Conservation (phyloP, 2,888 invertebrate genomes). For the Linnaemya vulpina region DNA sequence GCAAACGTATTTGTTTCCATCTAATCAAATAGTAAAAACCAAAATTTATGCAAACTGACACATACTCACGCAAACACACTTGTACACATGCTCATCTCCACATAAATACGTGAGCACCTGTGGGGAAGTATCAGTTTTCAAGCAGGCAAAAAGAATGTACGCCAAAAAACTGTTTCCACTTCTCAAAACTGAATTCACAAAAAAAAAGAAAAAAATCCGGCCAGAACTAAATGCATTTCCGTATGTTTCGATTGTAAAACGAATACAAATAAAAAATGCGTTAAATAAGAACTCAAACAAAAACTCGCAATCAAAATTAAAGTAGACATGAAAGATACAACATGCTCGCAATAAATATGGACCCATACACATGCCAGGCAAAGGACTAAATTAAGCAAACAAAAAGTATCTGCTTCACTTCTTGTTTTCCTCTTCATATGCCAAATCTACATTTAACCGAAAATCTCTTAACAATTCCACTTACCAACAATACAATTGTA, state of each 20-base stretch:
- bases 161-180: constrained; percentile 7
- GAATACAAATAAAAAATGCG: constrained; percentile 1
- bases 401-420: constrained; percentile 6
- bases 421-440: neutral
- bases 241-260: constrained; percentile 47
- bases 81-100: neutral
- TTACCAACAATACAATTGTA: constrained; percentile 54
- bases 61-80: neutral
- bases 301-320: constrained; percentile 66
- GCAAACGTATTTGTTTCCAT: constrained; percentile 28
- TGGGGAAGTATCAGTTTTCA: constrained; percentile 63
- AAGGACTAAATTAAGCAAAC: constrained; percentile 57
- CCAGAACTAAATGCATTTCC: constrained; percentile 67
- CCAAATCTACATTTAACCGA: constrained; percentile 48
- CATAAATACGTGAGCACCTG: constrained; percentile 51
- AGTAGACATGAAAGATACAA: constrained; percentile 47
- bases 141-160: neutral
- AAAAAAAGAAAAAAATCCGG: neutral
- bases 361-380: neutral
- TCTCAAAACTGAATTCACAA: constrained; percentile 25
- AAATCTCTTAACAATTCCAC: constrained; percentile 58
- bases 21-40: constrained; percentile 51
- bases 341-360: constrained; percentile 36
- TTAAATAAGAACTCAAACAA: constrained; percentile 33
- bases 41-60: constrained; percentile 14